These are phyloP conservation scores for Corvus moneduloides DNA, from an alignment of 2,113 vertebrate genomes.

Conservation along the genomic window DNA sequence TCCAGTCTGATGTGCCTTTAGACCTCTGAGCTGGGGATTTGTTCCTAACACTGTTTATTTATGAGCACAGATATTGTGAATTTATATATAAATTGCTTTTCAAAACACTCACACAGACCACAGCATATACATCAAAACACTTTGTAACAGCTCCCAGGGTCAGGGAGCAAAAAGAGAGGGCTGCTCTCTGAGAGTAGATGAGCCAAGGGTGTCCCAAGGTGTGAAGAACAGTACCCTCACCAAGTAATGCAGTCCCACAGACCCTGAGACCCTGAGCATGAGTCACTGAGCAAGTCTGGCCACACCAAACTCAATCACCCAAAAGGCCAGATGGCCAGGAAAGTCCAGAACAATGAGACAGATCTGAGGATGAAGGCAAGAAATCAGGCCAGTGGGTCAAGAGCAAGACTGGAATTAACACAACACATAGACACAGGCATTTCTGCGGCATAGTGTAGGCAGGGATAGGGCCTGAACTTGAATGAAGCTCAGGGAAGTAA, in stretches of 20 bases:
- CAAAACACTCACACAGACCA: background rate
- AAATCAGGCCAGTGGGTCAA: background rate
- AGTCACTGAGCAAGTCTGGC: rapidly evolving
- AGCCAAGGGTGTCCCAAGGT: background rate
- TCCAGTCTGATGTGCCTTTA: background rate
- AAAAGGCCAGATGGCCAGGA: background rate
- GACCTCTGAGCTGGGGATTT: background rate
- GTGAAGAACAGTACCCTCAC: background rate
- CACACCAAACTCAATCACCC: background rate
- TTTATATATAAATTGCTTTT: background rate
- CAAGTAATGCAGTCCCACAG: background rate
- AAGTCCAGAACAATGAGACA: background rate
- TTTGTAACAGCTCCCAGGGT: background rate
- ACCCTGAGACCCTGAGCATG: background rate
- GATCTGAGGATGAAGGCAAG: background rate
- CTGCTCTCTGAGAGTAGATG: background rate
- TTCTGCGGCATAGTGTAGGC: rapidly evolving
- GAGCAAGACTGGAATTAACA: background rate
- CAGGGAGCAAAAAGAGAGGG: background rate
- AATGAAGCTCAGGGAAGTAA: background rate
- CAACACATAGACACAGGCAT: background rate
- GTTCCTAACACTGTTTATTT: background rate
- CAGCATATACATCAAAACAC: background rate
- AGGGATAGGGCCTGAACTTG: background rate
- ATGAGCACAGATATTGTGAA: background rate